Evolutionary conservation across 1,140 invertebrate genomes (phyloP), one percentile per base, ranked within the genome.

Genomic region (Drosophila asahinai): DNA sequence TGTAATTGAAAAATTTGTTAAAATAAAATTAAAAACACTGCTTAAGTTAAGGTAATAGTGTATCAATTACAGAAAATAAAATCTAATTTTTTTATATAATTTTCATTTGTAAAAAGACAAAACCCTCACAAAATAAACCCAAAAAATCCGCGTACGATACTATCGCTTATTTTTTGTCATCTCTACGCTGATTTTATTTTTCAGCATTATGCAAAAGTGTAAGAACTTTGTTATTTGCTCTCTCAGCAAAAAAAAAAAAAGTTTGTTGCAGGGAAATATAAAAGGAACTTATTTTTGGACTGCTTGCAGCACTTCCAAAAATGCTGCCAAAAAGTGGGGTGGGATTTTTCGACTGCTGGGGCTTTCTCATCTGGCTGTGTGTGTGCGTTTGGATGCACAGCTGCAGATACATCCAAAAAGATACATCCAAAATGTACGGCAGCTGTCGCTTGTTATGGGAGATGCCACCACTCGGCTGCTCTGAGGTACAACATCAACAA

Each of bases 391-490:
- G 64, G 38, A 45, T 66, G 76, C 71, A 86, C 83, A 86, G 83
- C 83, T 86, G 83, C 80, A 80, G 76, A 79, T 87, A 83, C 66
- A 81, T 73, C 60, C 77, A 55, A 66, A 38, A 38, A 81, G 62
- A 77, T 84, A 77, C 72, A 83, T 76, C 67, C 83, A 86, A 81
- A 86, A 74, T 66, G 79, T 71, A 63, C 70, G 81, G 77, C 83
- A 86, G 83, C 83, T 86, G 82, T 66, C 70, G 83, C 65, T 54
- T 60, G 54, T 67, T 52, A 55, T 61, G 74, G 64, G 43, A 67
- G 58, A 43, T 48, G 75, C 61, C 60, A 40, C 54, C 47, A 64
- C 58, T 73, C 19, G 49, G 19, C 40, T 45, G 48, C 42, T 55
- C 22, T 17, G 48, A 65, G 65, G 55, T 40, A 62, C 47, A 38